These are phyloP conservation scores for Capromys pilorides DNA, from an alignment of 2,797 vertebrate genomes.

Conservation along the genomic window DNA sequence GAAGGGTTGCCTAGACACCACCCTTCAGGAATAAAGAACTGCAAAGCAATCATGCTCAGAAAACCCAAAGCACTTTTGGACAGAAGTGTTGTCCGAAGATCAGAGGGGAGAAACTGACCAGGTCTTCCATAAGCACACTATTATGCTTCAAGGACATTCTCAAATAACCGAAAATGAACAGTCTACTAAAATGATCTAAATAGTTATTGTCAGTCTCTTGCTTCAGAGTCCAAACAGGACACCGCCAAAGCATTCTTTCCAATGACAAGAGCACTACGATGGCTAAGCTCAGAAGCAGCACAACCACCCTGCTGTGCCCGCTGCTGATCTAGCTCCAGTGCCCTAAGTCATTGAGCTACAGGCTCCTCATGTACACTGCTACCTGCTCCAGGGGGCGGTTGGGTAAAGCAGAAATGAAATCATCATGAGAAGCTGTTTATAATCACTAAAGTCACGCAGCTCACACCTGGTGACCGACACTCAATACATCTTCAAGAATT, in stretches of 20 bases:
- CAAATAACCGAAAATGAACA: conserved; percentile 8
- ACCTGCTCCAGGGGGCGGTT: background rate
- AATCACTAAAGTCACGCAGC: background rate
- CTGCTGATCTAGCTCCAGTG: background rate
- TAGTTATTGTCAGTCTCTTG: background rate
- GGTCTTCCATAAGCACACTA: background rate
- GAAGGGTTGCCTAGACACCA: background rate
- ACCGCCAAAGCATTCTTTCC: background rate
- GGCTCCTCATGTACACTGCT: rapidly evolving
- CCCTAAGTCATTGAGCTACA: background rate
- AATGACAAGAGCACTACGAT: background rate
- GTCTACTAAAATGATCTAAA: background rate
- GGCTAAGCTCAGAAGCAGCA: background rate
- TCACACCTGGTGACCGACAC: background rate
- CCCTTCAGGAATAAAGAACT: background rate
- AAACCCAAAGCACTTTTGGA: too few species aligned
- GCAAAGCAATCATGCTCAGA: background rate
- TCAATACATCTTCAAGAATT: background rate
- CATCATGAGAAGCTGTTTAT: background rate
- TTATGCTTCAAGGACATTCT: background rate
- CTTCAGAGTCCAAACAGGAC: background rate
- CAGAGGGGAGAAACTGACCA: background rate
- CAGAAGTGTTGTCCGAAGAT: background rate
- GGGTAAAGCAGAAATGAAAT: background rate
- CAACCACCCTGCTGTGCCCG: background rate